A percentile compares a stretch with the other conserved stretches of the same genome.
Conservation (phyloP, 2,797 vertebrate genomes). For the Phrynocephalus vlangalii region DNA sequence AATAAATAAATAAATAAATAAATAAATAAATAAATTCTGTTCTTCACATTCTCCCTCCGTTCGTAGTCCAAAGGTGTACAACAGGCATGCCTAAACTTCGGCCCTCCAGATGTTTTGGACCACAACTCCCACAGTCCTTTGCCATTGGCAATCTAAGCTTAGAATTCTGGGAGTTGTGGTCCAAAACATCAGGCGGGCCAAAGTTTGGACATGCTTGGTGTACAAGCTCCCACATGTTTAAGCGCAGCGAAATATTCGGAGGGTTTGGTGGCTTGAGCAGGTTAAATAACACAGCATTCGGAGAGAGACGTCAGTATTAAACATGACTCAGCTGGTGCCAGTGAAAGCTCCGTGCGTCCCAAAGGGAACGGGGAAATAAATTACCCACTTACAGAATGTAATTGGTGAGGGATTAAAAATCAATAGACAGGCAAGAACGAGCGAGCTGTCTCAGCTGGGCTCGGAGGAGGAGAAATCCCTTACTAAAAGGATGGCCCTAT, state of each 20-base stretch:
- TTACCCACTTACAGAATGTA: constrained; percentile 49
- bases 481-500: neutral
- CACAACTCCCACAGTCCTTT: no score
- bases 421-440: constrained; percentile 34
- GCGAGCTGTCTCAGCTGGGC: neutral
- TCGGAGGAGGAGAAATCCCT: neutral
- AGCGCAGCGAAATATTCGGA: neutral
- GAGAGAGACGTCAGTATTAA: constrained; percentile 23
- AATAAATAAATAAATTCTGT: no score
- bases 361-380: constrained; percentile 53
- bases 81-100: neutral
- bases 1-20: no score
- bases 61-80: neutral
- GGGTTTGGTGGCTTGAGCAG: rapidly evolving
- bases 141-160: no score
- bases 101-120: no score
- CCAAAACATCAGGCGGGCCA: no score
- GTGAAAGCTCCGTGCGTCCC: neutral
- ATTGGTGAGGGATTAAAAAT: constrained; percentile 68
- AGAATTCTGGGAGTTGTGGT: no score
- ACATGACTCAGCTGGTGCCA: neutral
- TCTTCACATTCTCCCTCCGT: neutral
- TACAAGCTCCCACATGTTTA: neutral
- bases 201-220: no score
- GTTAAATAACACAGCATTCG: neutral